These are phyloP conservation scores for Protonemura montana DNA, from an alignment of 2,888 invertebrate genomes.

Conservation along the genomic window DNA sequence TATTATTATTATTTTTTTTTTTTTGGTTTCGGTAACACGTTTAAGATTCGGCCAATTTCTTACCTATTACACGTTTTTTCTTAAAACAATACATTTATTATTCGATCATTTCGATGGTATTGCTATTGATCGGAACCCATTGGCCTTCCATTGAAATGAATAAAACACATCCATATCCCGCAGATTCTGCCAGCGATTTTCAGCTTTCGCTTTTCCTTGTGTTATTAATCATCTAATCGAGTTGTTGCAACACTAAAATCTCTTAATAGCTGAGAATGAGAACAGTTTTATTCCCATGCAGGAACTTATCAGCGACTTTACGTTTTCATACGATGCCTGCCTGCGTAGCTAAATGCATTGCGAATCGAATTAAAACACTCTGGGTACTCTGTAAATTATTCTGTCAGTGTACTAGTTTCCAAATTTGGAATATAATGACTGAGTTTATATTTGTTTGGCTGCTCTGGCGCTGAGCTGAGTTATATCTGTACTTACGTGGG, in stretches of 20 bases:
- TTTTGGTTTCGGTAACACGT: background rate
- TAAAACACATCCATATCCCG: conserved; percentile 8
- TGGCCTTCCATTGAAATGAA: conserved; percentile 24
- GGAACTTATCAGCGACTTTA: conserved; percentile 1
- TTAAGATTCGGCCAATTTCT: background rate
- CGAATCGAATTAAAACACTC: conserved; percentile 2
- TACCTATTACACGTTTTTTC: background rate
- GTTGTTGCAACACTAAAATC: conserved; percentile 30
- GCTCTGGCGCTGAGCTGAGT: background rate
- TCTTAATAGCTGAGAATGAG: conserved; percentile 40
- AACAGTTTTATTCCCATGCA: conserved; percentile 33
- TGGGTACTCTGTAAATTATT: background rate
- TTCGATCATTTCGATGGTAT: conserved; percentile 9
- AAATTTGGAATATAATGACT: conserved; percentile 29
- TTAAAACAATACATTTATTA: conserved; percentile 1
- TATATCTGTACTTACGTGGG: conserved; percentile 20
- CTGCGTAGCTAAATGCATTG: conserved; percentile 16
- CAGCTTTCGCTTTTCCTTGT: conserved; percentile 38
- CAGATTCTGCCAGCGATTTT: background rate
- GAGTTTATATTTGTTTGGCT: conserved; percentile 13
- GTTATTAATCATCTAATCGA: conserved; percentile 37
- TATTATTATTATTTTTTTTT: background rate
- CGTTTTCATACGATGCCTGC: conserved; percentile 9
- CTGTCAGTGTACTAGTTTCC: conserved; percentile 29
- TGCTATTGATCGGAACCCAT: background rate